Base-by-base conservation (phyloP, 2,113 vertebrate genomes). In the Tachycineta bicolor region DNA sequence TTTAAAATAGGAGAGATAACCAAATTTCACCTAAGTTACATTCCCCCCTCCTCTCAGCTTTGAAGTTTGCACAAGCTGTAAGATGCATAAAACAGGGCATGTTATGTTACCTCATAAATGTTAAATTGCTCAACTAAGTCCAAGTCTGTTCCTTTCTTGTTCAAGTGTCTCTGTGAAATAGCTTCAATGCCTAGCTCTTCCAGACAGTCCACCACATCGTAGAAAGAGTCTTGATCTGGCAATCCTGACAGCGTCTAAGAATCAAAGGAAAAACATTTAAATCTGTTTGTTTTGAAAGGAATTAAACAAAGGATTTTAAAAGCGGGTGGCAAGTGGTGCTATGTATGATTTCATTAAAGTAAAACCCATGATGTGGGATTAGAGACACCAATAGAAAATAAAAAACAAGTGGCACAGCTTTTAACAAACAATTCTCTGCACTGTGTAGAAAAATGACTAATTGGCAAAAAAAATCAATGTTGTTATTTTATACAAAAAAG, bases 161-260 rank as follows among this genome's bases (percentile, higher is more conserved):
- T 98, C 93, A 99, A 97, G 96, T 99, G 99, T 93, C 99, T 98
- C 97, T 98, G 98, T 55, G 98, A 98, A 97, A 99, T 97, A 11
- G 96, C 95, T 74, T 99, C 99, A 1, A 99, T 99, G 90, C 99
- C 98, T 91, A 99, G 98, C 90, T 99, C 99, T 97, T 99, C 99
- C 96, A 99, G 98, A 97, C 98, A 98, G 98, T 99, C 99, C 94
- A 99, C 99, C 97, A 99, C 98, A 5, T 99, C 99, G 19, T 99
- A 99, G 98, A 99, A 99, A 25, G 98, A 98, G 96, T 99, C 99
- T 97, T 99, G 99, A 95, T 99, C 99, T 94, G 99, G 98, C 93
- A 99, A 97, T 47, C 98, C 98, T 10, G 98, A 98, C 94, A 99
- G 97, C 0, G 98, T 99, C 99, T 99, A 96, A 63, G 73, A 92